Conservation (phyloP, 2,113 vertebrate genomes). For the Stegastes partitus region DNA sequence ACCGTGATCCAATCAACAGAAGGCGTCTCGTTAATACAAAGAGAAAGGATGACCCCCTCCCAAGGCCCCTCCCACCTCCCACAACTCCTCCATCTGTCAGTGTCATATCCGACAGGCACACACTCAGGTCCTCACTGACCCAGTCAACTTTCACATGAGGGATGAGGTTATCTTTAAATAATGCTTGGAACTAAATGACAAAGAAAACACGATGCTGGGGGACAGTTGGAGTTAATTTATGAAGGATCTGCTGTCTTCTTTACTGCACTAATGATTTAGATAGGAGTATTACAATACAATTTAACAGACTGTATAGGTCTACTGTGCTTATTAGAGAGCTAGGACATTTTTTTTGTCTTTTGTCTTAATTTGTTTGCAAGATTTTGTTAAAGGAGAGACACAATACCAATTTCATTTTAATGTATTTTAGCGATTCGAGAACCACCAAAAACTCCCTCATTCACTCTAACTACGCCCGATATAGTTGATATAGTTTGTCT, state of each 20-base stretch:
- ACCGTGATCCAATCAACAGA: conserved; percentile 72
- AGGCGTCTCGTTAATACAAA: conserved; percentile 75
- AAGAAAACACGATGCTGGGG: conserved; percentile 23
- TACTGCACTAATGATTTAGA: not conserved
- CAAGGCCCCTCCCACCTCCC: conserved; percentile 66
- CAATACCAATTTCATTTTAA: too few species aligned
- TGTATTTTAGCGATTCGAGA: too few species aligned
- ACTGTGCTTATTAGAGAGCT: not conserved
- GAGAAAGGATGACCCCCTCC: conserved; percentile 69
- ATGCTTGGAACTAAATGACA: conserved; percentile 31
- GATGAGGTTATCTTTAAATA: conserved; percentile 49
- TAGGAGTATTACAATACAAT: fast-evolving
- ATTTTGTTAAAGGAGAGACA: too few species aligned
- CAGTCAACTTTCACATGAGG: conserved; percentile 39
- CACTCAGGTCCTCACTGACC: conserved; percentile 33
- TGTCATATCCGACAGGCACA: conserved; percentile 69
- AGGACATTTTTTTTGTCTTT: not conserved
- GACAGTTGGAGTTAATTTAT: conserved; percentile 42
- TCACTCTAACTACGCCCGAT: too few species aligned
- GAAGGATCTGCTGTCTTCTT: not conserved
- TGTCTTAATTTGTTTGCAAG: not conserved
- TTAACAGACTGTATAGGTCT: not conserved
- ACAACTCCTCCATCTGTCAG: conserved; percentile 85
- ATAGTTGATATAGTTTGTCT: not conserved
- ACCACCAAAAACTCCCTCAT: too few species aligned